Conservation (phyloP, 2,113 vertebrate genomes). For the Rattus norvegicus region DNA sequence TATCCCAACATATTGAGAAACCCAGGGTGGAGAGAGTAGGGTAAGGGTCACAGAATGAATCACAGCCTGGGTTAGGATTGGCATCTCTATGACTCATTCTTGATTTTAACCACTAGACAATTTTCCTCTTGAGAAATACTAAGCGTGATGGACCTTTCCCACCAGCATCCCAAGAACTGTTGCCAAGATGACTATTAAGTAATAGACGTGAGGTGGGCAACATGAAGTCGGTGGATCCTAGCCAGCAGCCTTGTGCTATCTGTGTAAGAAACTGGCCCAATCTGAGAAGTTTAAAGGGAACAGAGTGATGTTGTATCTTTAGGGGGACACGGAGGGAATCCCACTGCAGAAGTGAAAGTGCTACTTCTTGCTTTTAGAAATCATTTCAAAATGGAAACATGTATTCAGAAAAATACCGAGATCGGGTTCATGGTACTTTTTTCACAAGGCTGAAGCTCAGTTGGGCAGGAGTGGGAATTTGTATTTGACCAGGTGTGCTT, state of each 20-base stretch:
- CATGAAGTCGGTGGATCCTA: not conserved
- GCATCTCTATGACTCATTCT: constrained; percentile 70
- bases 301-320: not conserved
- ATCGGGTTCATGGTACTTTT: not conserved
- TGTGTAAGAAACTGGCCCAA: not conserved
- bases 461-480: not conserved
- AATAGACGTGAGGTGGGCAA: not conserved
- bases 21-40: constrained; percentile 22
- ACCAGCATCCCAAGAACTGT: not conserved
- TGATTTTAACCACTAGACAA: constrained; percentile 37
- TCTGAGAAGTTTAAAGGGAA: not conserved
- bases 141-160: constrained; percentile 26
- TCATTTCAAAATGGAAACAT: constrained; percentile 46
- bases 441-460: not conserved
- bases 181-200: not conserved
- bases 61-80: constrained; percentile 48
- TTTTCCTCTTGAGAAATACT: constrained; percentile 63
- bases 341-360: constrained; percentile 64
- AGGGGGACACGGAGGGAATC: constrained; percentile 55
- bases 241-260: not conserved
- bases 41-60: constrained; percentile 68
- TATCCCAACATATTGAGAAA: constrained; percentile 56
- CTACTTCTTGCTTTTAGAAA: constrained; percentile 57
- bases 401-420: constrained; percentile 43
- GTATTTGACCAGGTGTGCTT: not conserved